A percentile compares a stretch with the other conserved stretches of the same genome.
Evolutionary conservation across 2,113 vertebrate genomes (phyloP).

Genomic region (Carassius carassius): DNA sequence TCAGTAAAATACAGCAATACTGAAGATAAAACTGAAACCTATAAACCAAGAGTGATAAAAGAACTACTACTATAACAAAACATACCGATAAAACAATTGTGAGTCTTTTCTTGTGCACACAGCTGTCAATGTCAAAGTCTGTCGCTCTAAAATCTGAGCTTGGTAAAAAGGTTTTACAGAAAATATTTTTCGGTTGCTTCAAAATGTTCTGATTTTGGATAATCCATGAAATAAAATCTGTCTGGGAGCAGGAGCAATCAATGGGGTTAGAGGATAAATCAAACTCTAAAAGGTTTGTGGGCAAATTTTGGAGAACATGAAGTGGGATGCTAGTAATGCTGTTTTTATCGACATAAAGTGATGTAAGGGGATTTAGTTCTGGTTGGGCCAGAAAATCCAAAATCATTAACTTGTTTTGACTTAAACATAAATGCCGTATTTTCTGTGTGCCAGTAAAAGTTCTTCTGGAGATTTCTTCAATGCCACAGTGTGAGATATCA

Average conservation of each 20-base stretch:
- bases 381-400: slow-evolving; percentile 60
- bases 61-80: not conserved
- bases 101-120: not conserved
- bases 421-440: slow-evolving; percentile 72
- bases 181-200: slow-evolving; percentile 15
- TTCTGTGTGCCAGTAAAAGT: slow-evolving; percentile 66
- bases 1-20: not conserved
- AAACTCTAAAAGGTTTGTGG: slow-evolving; percentile 50
- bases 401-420: slow-evolving; percentile 72
- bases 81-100: not conserved
- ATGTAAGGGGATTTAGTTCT: slow-evolving; percentile 59
- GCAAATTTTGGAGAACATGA: slow-evolving; percentile 61
- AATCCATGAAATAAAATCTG: slow-evolving; percentile 47
- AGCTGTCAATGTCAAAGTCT: slow-evolving; percentile 8
- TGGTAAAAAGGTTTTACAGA: slow-evolving; percentile 42
- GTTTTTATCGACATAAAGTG: slow-evolving; percentile 74
- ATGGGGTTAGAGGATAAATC: slow-evolving; percentile 55
- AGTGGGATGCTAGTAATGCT: slow-evolving; percentile 60
- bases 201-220: slow-evolving; percentile 30
- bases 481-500: slow-evolving; percentile 75
- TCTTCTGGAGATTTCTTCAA: slow-evolving; percentile 61
- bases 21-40: not conserved
- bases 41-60: not conserved
- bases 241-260: slow-evolving; percentile 47
- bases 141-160: slow-evolving; percentile 15